phyloP scores from a whole-genome alignment of 2,888 invertebrate species.

The Netelia fuscicornis region DNA sequence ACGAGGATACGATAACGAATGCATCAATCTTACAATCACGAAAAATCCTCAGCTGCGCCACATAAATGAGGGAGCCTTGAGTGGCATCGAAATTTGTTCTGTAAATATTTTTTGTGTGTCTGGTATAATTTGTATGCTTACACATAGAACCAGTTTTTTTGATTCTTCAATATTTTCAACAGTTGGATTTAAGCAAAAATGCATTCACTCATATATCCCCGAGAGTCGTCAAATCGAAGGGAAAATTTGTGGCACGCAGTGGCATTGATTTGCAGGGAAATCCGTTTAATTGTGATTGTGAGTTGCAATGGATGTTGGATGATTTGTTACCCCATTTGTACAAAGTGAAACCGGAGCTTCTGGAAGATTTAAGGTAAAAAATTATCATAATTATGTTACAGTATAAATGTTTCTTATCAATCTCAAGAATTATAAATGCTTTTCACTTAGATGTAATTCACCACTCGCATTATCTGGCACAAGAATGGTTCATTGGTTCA shows the following conservation, averaged over 20 bases:
- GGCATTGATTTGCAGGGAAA: conserved; percentile 87
- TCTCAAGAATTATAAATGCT: not conserved
- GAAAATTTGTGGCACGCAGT: conserved; percentile 83
- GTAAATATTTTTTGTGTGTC: conserved; percentile 83
- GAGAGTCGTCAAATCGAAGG: conserved; percentile 79
- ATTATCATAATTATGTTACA: not conserved
- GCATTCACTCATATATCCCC: conserved; percentile 84
- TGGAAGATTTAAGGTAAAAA: conserved; percentile 86
- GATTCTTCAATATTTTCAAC: not conserved
- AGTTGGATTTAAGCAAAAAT: conserved; percentile 85
- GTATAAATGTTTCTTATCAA: not conserved
- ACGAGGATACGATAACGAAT: conserved; percentile 76
- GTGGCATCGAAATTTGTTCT: conserved; percentile 86
- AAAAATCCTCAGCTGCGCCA: conserved; percentile 84
- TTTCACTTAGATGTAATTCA: conserved; percentile 85
- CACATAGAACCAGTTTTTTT: not conserved
- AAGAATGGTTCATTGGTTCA: conserved; percentile 88
- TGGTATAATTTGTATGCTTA: not conserved
- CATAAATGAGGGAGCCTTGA: conserved; percentile 80
- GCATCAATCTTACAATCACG: conserved; percentile 86
- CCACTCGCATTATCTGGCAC: conserved; percentile 85
- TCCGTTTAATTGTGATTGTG: conserved; percentile 88
- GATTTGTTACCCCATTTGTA: conserved; percentile 86
- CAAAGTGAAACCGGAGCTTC: conserved; percentile 83
- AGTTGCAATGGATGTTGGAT: conserved; percentile 87